Evolutionary conservation across 2,888 invertebrate genomes (phyloP), one percentile per base, ranked within the genome.

Genomic region (Steinernema scapterisci): DNA sequence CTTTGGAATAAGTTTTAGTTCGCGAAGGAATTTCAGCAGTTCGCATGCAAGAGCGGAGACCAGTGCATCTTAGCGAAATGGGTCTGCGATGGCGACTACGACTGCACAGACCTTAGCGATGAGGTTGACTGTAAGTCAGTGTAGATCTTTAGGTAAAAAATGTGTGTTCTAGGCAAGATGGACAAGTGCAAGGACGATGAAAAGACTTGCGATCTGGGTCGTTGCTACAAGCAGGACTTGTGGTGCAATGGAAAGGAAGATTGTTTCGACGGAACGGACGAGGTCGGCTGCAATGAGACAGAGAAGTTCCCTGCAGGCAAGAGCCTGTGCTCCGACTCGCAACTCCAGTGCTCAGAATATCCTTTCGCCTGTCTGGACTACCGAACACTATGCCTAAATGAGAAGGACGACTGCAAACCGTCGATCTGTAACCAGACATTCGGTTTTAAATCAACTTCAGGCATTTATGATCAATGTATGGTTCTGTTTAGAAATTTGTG

Each of bases 201-300:
- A 19, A 1, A n/a, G 31, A 16, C 19, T 27, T 63, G 63, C 16
- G 63, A 63, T 13, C 31, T 21, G 2, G 31, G 63, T 31, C 63
- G 51, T 1, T 71, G 71, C 31, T 16, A 45, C 19, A 6, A 44
- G 38, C 71, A 63, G 27, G 45, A 45, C 0, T n/a, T 74, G 11
- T 76, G 76, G 76, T 76, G 76, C 74, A 63, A 76, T 44, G 74
- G 74, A 13, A 16, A 19, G 1, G 45, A 52, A 25, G 76, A 76
- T 44, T 76, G 76, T 43, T 3, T 73, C 3, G 76, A 76, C 25
- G 74, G 72, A 0, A 25, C 54, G 1, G 74, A 75, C 48, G 74
- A 75, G 21, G 21, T 31, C 16, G 63, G 63, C 38, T 63, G 63
- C 27, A 38, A 63, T 6, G 38, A 7, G 63, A 25, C 63, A 6